Evolutionary conservation across 2,888 invertebrate species (phyloP).

Genomic region (Nemotelus pantherinus): DNA sequence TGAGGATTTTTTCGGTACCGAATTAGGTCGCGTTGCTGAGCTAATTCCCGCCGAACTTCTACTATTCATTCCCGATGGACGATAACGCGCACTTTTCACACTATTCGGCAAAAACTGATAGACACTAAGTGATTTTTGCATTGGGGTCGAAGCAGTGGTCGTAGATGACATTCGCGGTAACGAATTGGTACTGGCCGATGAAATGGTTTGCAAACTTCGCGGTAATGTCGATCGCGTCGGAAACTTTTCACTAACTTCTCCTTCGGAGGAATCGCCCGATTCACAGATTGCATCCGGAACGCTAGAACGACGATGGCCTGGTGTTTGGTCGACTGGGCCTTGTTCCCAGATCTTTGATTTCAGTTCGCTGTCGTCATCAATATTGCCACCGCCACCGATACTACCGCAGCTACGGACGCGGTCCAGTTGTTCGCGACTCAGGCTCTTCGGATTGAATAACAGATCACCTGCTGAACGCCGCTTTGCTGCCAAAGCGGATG

Average conservation of each 20-base stretch:
- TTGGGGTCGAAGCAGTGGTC: slow-evolving; percentile 65
- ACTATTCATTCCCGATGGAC: slow-evolving; percentile 79
- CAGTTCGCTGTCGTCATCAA: slow-evolving; percentile 59
- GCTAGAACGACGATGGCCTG: slow-evolving; percentile 67
- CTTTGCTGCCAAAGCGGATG: slow-evolving; percentile 76
- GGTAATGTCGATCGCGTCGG: slow-evolving; percentile 71
- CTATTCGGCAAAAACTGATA: slow-evolving; percentile 70
- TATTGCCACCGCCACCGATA: slow-evolving; percentile 73
- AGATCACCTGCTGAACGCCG: slow-evolving; percentile 85
- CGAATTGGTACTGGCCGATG: slow-evolving; percentile 75
- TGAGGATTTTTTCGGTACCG: slow-evolving; percentile 76
- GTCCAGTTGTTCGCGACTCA: slow-evolving; percentile 79
- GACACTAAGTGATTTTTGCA: slow-evolving; percentile 74
- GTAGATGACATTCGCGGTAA: slow-evolving; percentile 76
- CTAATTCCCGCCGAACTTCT: background rate
- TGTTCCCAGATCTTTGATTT: slow-evolving; percentile 63
- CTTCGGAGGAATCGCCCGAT: slow-evolving; percentile 66
- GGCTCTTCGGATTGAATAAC: slow-evolving; percentile 80
- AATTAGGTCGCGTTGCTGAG: slow-evolving; percentile 63
- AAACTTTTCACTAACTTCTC: slow-evolving; percentile 64
- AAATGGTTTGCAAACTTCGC: slow-evolving; percentile 70
- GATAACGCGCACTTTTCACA: slow-evolving; percentile 86
- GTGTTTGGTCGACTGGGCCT: slow-evolving; percentile 52
- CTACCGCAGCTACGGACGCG: slow-evolving; percentile 83
- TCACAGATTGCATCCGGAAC: slow-evolving; percentile 68